phyloP scores from a whole-genome alignment of 2,113 vertebrate species.

The Zingel zingel region DNA sequence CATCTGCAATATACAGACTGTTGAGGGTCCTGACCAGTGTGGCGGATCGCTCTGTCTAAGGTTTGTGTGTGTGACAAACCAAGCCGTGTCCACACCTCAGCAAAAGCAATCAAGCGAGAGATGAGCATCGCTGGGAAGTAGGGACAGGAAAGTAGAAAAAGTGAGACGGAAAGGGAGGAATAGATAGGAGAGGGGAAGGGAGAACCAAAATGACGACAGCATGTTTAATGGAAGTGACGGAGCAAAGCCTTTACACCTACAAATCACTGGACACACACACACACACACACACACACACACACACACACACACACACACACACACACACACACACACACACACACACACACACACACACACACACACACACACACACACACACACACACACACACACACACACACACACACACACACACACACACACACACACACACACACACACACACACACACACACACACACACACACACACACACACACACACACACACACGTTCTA shows the following conservation, averaged over 20 bases:
- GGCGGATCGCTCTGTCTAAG: conserved; percentile 32
- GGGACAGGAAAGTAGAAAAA: conserved; percentile 28
- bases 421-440: conserved; percentile 35
- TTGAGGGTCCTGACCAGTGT: conserved; percentile 64
- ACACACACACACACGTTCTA: conserved; percentile 21
- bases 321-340: conserved; percentile 29
- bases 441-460: conserved; percentile 35
- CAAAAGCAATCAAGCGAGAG: conserved; percentile 58
- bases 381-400: conserved; percentile 37
- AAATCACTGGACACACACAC: conserved; percentile 42
- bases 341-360: conserved; percentile 11
- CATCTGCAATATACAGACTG: conserved; percentile 65
- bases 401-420: conserved; percentile 28
- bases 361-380: conserved; percentile 1
- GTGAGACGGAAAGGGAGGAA: not conserved
- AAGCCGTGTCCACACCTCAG: conserved; percentile 31
- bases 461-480: conserved; percentile 33
- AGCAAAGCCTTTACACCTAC: conserved; percentile 38
- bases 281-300: conserved; percentile 35
- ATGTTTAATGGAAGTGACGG: conserved; percentile 60
- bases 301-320: conserved; percentile 19
- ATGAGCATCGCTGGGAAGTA: conserved; percentile 38
- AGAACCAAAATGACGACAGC: conserved; percentile 41
- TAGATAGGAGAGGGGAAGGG: not conserved
- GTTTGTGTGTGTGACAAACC: conserved; percentile 20